phyloP scores from a whole-genome alignment of 2,888 invertebrate genomes.

The Busseola fusca region DNA sequence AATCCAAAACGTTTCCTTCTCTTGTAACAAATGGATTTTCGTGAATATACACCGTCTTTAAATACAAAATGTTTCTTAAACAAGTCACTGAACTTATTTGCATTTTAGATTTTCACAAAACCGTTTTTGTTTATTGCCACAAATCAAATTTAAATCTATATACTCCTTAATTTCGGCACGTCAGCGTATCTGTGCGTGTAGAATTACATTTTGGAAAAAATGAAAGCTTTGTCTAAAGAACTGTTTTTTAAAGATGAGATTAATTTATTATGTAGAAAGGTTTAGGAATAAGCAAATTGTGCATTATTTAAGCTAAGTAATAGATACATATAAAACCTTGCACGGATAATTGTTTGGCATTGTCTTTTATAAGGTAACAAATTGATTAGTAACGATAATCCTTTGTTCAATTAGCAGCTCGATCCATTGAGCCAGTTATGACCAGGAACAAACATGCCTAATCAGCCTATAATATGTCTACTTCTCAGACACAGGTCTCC shows the following conservation, averaged over 20 bases:
- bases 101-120: constrained; percentile 48
- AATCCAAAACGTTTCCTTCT: constrained; percentile 29
- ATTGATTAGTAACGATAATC: background rate
- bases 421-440: background rate
- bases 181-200: constrained; percentile 16
- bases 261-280: background rate
- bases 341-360: background rate
- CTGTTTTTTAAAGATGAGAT: background rate
- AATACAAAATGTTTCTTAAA: constrained; percentile 22
- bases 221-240: background rate
- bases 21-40: constrained; percentile 23
- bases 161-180: constrained; percentile 19
- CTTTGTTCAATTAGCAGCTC: background rate
- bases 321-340: too few species aligned
- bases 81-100: constrained; percentile 54
- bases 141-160: constrained; percentile 54
- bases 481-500: background rate
- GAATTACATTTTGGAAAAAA: background rate
- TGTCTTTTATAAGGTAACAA: background rate
- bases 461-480: background rate
- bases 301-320: background rate
- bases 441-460: background rate
- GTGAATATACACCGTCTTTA: constrained; percentile 23
- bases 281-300: background rate
- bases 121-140: constrained; percentile 32